Evolutionary conservation across 1,140 invertebrate genomes (phyloP).

Genomic region (Zaprionus inermis): DNA sequence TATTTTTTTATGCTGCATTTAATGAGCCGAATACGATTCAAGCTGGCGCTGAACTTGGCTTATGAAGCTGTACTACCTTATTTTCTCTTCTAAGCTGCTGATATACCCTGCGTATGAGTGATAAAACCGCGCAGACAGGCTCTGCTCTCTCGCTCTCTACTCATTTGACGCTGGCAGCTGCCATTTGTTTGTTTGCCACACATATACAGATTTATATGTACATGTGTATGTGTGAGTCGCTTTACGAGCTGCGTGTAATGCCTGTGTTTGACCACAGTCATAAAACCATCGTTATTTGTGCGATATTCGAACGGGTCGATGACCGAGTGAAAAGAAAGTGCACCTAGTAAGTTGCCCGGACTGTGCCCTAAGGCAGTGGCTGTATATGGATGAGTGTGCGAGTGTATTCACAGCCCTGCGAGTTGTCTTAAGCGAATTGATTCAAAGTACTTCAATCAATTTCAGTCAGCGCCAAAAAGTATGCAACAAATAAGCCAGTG

Average conservation of each 20-base stretch:
- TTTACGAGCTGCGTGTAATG: conserved; percentile 25
- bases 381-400: not conserved
- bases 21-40: not conserved
- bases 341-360: not conserved
- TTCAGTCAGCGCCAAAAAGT: not conserved
- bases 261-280: conserved; percentile 19
- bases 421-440: conserved; percentile 3
- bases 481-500: not conserved
- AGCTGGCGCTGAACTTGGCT: not conserved
- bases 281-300: conserved; percentile 33
- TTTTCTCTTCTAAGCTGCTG: not conserved
- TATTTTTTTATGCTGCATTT: not conserved
- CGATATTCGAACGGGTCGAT: conserved; percentile 32
- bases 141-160: not conserved
- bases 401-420: not conserved
- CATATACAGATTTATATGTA: conserved; percentile 9
- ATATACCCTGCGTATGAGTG: not conserved
- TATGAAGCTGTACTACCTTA: not conserved
- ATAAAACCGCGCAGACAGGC: not conserved
- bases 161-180: not conserved
- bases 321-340: not conserved
- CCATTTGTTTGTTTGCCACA: not conserved
- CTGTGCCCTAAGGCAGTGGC: not conserved
- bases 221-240: conserved; percentile 21
- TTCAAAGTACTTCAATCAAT: not conserved